Conservation (phyloP, 2,888 invertebrate species). For the Oeneis ivallda region DNA sequence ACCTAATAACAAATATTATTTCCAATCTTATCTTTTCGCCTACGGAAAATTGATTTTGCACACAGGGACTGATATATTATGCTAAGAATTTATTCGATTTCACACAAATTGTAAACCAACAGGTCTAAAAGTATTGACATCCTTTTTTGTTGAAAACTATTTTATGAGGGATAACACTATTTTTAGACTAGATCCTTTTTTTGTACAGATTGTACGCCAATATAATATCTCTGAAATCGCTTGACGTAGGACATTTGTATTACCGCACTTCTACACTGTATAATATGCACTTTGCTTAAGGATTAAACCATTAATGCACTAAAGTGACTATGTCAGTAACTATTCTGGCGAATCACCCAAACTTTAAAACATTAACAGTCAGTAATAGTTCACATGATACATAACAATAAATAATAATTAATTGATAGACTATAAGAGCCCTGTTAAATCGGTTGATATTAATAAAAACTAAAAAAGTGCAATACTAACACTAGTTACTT, state of each 20-base stretch:
- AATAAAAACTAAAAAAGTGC: neutral
- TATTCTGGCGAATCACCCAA: neutral
- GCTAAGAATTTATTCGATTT: neutral
- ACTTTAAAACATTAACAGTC: neutral
- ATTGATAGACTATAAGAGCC: neutral
- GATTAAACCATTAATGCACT: neutral
- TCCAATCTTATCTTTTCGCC: neutral
- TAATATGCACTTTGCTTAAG: constrained; percentile 8
- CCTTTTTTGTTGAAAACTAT: neutral
- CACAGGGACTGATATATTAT: neutral
- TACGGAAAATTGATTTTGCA: neutral
- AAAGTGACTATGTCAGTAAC: neutral
- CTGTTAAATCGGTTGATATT: neutral
- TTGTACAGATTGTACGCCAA: neutral
- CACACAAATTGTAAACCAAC: neutral
- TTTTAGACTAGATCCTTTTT: neutral
- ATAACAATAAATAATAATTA: neutral
- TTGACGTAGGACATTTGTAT: neutral
- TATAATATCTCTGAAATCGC: neutral
- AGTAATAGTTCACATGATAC: no score
- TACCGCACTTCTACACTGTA: constrained; percentile 11
- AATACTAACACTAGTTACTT: neutral
- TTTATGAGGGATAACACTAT: neutral
- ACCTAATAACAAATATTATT: neutral
- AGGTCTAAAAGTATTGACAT: neutral